Base-by-base conservation (phyloP, 2,888 invertebrate genomes). In the Drosophila diplacantha region DNA sequence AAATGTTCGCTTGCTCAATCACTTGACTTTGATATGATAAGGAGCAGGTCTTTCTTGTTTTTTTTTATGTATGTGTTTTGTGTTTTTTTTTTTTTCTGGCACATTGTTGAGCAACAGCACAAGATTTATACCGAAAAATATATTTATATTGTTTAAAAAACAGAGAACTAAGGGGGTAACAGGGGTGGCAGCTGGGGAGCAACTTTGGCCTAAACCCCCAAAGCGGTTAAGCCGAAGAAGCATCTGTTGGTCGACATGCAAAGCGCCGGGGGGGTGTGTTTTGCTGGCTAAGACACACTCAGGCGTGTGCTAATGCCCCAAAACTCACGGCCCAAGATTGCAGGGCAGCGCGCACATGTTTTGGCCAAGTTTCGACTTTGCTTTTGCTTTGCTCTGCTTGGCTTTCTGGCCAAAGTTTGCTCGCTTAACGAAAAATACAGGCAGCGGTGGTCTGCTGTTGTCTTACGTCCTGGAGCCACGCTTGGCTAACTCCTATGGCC, bases 241-340 rank as follows among this genome's bases (percentile, higher is more conserved):
- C 76, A 75, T 74, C 76, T 75, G 73, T 61, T 73, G 60, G 61
- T 26, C 56, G 73, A 65, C 53, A 65, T 60, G 73, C 64, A 63
- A 63, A 71, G 52, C 51, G 39, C 22, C 18, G 9, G 18, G 9
- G 6, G 59, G 1, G 34, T 29, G 22, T 58, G 20, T 43, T 46
- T 47, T 35, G 26, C 60, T 68, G 72, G 69, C 63, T 52, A 74
- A 81, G 77, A 81, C 60, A 81, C 60, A 81, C 69, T 78, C 69
- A 69, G 78, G 81, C 83, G 83, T 78, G 83, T 78, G 78, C 78
- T 78, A 78, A 83, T 78, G 81, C 78, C 60, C 67, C 63, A 75
- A 68, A 78, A 81, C 73, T 78, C 70, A 57, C 51, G 69, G 59
- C 62, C 70, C 75, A 53, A 81, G 78, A 78, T 81, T 71, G 71